A percentile compares a stretch with the other conserved stretches of the same genome.
phyloP scores from a whole-genome alignment of 2,888 invertebrate genomes.

The Nephrocerus scutellatus region DNA sequence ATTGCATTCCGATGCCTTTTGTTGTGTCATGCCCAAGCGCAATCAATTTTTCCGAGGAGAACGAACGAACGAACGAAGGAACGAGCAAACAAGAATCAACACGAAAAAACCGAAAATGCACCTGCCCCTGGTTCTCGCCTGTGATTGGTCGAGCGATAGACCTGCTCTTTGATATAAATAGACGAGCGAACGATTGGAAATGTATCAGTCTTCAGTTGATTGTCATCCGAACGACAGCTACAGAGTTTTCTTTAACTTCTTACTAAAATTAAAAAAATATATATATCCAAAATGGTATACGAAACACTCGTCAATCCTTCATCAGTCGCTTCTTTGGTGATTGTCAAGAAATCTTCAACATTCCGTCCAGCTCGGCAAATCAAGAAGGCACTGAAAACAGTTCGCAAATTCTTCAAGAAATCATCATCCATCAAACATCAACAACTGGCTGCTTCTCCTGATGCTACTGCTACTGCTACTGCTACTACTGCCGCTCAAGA shows the following conservation, averaged over 20 bases:
- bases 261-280: slow-evolving; percentile 6
- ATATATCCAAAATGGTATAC: slow-evolving; percentile 28
- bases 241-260: background rate
- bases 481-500: slow-evolving; percentile 8
- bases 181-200: slow-evolving; percentile 7
- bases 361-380: slow-evolving; percentile 26
- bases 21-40: too few relatives aligned
- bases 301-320: slow-evolving; percentile 27
- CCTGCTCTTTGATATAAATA: slow-evolving; percentile 29
- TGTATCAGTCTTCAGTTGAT: slow-evolving; percentile 28
- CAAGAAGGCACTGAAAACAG: slow-evolving; percentile 27
- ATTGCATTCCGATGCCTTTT: too few relatives aligned
- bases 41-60: too few relatives aligned
- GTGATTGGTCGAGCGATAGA: slow-evolving; percentile 30
- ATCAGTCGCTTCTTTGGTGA: slow-evolving; percentile 10
- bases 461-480: too few relatives aligned
- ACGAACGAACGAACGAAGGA: slow-evolving; percentile 8
- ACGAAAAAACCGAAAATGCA: slow-evolving; percentile 20
- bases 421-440: slow-evolving; percentile 14
- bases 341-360: slow-evolving; percentile 22
- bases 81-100: background rate
- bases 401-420: slow-evolving; percentile 27
- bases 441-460: too few relatives aligned
- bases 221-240: slow-evolving; percentile 11
- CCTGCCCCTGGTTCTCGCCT: slow-evolving; percentile 27